Conservation (phyloP, 2,797 vertebrate genomes). For the Chaetophractus vellerosus region DNA sequence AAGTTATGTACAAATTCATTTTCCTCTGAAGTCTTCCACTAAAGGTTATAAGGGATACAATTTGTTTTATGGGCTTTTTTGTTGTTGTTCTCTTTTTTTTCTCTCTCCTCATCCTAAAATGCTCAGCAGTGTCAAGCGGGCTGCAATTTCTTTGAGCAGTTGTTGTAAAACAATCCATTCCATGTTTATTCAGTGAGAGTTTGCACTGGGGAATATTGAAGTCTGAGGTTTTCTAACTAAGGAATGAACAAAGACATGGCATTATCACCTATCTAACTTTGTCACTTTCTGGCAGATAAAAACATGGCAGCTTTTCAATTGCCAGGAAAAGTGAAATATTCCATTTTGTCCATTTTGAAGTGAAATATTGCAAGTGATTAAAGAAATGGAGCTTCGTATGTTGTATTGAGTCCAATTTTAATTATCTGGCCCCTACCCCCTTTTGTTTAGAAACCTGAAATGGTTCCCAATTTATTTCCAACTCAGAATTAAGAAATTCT, state of each 20-base stretch:
- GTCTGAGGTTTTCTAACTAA: slow-evolving; percentile 74
- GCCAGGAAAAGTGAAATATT: background rate
- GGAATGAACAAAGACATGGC: slow-evolving; percentile 77
- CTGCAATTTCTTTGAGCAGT: background rate
- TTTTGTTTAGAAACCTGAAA: slow-evolving; percentile 45
- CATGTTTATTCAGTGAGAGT: slow-evolving; percentile 76
- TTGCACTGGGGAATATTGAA: background rate
- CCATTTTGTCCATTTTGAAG: background rate
- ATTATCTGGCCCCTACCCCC: background rate
- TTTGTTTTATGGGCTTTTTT: slow-evolving; percentile 77
- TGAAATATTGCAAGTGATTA: slow-evolving; percentile 52
- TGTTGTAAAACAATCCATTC: slow-evolving; percentile 64
- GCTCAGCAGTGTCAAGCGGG: slow-evolving; percentile 9
- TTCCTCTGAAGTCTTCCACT: slow-evolving; percentile 60
- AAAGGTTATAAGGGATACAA: background rate
- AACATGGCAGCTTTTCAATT: slow-evolving; percentile 42
- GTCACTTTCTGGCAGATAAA: slow-evolving; percentile 60
- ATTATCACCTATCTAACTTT: slow-evolving; percentile 77
- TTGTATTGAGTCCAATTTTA: background rate
- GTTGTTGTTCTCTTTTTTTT: slow-evolving; percentile 39
- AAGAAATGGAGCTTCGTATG: slow-evolving; percentile 39
- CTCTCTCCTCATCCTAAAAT: slow-evolving; percentile 59
- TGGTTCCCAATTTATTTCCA: background rate
- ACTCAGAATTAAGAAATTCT: slow-evolving; percentile 64
- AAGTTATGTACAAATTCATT: slow-evolving; percentile 52